Conservation (phyloP, 23 tunicate genomes). For the Botrylloides violaceus region DNA sequence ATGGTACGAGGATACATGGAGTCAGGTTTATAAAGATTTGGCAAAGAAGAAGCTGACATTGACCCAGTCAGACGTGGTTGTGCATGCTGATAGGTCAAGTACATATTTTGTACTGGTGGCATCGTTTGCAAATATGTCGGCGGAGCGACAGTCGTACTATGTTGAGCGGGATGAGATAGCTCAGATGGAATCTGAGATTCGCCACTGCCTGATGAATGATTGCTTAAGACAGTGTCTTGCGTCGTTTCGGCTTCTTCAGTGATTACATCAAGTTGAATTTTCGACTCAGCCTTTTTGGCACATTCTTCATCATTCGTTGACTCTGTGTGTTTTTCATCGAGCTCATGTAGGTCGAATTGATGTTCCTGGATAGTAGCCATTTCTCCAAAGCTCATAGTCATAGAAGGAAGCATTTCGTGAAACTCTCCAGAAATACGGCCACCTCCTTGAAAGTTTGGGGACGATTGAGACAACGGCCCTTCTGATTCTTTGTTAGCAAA, state of each 20-base stretch:
- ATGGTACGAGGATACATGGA: not conserved
- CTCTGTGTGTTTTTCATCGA: slow-evolving; percentile 1
- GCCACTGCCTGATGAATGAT: slow-evolving; percentile 3
- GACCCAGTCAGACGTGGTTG: not conserved
- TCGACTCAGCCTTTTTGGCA: not conserved
- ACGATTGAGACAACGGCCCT: slow-evolving; percentile 30
- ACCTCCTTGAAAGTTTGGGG: slow-evolving; percentile 15
- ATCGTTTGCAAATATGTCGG: no score
- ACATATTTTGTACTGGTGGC: not conserved
- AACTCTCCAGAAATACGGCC: slow-evolving; percentile 50
- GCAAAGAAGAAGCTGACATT: not conserved
- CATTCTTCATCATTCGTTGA: not conserved
- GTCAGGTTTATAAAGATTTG: not conserved
- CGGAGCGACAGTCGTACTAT: not conserved
- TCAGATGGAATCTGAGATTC: slow-evolving; percentile 18
- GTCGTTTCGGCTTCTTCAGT: slow-evolving; percentile 25
- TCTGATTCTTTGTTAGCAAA: not conserved
- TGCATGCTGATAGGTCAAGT: not conserved
- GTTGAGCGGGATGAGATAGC: slow-evolving; percentile 2
- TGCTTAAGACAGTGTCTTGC: slow-evolving; percentile 8
- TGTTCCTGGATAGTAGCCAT: slow-evolving; percentile 55
- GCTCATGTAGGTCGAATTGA: slow-evolving; percentile 23
- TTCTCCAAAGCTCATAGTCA: slow-evolving; percentile 50
- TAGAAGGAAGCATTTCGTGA: slow-evolving; percentile 52
- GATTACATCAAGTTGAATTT: not conserved